Evolutionary conservation across 2,113 vertebrate genomes (phyloP), one percentile per base, ranked within the genome.

Genomic region (Calyptomena viridis): DNA sequence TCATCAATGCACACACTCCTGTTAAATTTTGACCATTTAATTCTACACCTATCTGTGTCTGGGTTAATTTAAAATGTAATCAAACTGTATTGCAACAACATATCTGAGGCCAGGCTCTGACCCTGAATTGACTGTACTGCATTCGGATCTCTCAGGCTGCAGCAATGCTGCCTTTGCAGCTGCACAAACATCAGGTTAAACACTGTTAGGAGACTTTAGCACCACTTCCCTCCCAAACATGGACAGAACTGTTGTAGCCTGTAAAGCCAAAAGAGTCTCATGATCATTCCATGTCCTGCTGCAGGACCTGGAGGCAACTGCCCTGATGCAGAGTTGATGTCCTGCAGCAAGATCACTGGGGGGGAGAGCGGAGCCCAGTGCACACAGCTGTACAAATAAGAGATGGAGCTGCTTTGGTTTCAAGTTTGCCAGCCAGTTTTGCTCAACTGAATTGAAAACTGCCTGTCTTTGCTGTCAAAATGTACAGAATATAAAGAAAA

Each of bases 311-410:
- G 9, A 4, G 40, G 49, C 18, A 28, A 30, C 25, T 39, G 75
- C 74, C 66, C 12, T 4, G 76, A 9, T 3, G 18, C 11, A 28
- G 90, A 47, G 68, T 1, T 55, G 67, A 23, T 78, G 80, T 89
- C 49, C 92, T 67, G 79, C 69, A 71, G 68, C 82, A 40, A 1
- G 5, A 14, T 71, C 60, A 3, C 35, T 69, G 50, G 7, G 28
- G 88, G 58, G 80, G 68, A 71, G 94, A 93, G 72, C 63, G 74
- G 68, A 74, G 72, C 23, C n/a, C 62, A n/a, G 33, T 18, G 71
- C 67, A 40, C 3, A 7, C 95, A 95, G 96, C 96, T 96, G 95
- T 89, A 63, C 76, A 92, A 96, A 90, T 89, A 95, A 62, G 20
- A 44, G 83, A 31, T 92, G 80, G 27, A 37, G 76, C 73, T 94